These are phyloP conservation scores for Chrysaora quinquecirrha DNA, from an alignment of 30 jellyfish, hydroid and myxozoan species.

Conservation along the genomic window DNA sequence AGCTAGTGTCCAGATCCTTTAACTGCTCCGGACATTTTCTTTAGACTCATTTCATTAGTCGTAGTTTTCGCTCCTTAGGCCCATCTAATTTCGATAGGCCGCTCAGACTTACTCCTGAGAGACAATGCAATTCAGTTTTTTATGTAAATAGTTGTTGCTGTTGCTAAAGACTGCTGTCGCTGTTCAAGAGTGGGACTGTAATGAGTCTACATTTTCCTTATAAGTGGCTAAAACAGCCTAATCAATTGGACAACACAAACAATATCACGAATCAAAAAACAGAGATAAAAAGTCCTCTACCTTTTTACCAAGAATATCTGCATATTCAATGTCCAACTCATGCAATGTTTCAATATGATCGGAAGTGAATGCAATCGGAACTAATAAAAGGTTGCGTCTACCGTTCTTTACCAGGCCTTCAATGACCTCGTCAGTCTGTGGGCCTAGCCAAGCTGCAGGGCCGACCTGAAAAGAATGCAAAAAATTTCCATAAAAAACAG, in stretches of 20 bases:
- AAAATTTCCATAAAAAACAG: no score
- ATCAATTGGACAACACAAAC: background rate
- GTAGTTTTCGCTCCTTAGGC: no score
- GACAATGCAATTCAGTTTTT: no score
- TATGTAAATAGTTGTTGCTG: no score
- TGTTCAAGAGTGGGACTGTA: no score
- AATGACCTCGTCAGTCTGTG: conserved; percentile 90
- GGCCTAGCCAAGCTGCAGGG: conserved; percentile 97
- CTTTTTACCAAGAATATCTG: conserved; percentile 79
- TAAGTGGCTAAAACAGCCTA: background rate
- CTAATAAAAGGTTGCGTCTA: conserved; percentile 71
- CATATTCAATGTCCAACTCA: conserved; percentile 92
- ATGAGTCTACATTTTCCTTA: no score
- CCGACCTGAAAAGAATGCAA: no score
- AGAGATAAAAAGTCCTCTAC: conserved; percentile 26
- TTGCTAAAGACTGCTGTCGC: no score
- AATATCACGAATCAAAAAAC: background rate
- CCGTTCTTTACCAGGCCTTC: conserved; percentile 86
- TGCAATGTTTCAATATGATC: conserved; percentile 94
- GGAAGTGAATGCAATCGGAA: conserved; percentile 95
- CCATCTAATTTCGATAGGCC: no score
- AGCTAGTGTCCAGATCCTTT: no score
- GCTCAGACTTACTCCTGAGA: background rate
- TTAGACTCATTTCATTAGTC: no score
- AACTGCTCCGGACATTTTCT: no score